Percentiles rank a stretch among this genome's conserved stretches.
Conservation (phyloP, 2,888 invertebrate genomes). For the Sipunculus nudus region DNA sequence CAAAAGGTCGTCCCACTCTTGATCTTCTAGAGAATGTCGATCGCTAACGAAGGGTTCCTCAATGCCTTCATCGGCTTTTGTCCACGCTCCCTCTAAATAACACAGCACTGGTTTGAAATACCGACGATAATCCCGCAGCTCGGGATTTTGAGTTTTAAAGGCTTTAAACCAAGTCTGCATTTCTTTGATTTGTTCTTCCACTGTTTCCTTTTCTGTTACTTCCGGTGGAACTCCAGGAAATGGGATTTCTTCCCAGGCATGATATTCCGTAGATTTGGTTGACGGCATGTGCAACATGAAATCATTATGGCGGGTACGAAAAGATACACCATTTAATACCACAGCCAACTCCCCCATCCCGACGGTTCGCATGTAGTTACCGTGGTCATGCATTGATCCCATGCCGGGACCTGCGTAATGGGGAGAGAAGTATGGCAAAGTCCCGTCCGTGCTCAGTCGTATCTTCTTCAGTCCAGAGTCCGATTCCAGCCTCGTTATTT, state of each 20-base stretch:
- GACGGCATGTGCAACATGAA: conserved; percentile 39
- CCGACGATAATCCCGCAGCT: conserved; percentile 44
- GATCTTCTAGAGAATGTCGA: conserved; percentile 51
- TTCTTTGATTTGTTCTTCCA: conserved; percentile 39
- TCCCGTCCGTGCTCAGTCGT: conserved; percentile 33
- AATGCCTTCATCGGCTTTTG: conserved; percentile 39
- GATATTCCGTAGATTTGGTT: conserved; percentile 32
- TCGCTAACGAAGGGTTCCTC: conserved; percentile 57
- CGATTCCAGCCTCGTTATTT: conserved; percentile 18
- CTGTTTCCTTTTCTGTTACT: no score
- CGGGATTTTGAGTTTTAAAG: conserved; percentile 46
- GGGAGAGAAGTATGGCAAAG: conserved; percentile 36
- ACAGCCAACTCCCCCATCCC: conserved; percentile 48
- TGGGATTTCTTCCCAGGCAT: conserved; percentile 47
- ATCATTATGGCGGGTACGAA: conserved; percentile 58
- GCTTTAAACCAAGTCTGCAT: conserved; percentile 57
- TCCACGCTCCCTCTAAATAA: conserved; percentile 57
- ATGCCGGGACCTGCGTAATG: conserved; percentile 33
- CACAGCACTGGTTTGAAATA: conserved; percentile 56
- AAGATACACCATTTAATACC: conserved; percentile 53
- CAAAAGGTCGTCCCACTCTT: conserved; percentile 42
- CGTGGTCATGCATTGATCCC: conserved; percentile 51
- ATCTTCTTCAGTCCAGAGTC: conserved; percentile 24
- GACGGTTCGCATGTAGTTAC: conserved; percentile 48
- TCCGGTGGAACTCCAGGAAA: conserved; percentile 55